These are phyloP conservation scores for Psilopsiagon aurifrons DNA, from an alignment of 2,113 vertebrate genomes.

Conservation along the genomic window DNA sequence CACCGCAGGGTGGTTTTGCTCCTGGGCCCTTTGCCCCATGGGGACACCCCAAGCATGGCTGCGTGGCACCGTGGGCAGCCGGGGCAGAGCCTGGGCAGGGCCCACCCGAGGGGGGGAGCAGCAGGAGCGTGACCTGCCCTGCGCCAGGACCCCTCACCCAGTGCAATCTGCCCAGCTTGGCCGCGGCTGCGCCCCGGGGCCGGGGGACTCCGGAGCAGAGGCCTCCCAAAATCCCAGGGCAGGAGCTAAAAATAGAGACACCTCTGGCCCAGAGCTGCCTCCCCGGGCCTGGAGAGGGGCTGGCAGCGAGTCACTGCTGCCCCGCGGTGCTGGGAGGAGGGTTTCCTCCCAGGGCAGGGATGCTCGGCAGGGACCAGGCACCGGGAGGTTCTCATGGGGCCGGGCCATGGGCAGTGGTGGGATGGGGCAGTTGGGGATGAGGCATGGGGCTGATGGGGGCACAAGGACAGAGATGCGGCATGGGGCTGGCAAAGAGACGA, in stretches of 20 bases:
- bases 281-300: background rate
- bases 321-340: background rate
- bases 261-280: conserved; percentile 61
- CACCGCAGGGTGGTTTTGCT: accelerated
- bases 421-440: background rate
- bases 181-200: background rate
- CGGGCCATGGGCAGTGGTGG: accelerated
- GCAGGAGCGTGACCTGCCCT: background rate
- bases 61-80: background rate
- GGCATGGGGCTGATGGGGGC: too few relatives aligned
- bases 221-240: conserved; percentile 52
- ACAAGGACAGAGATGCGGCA: background rate
- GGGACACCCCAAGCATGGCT: background rate
- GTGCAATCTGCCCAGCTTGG: conserved; percentile 60
- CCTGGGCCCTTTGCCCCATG: accelerated
- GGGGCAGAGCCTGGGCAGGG: conserved; percentile 19
- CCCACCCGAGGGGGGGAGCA: background rate
- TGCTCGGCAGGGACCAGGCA: background rate
- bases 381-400: background rate
- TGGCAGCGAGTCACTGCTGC: background rate
- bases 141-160: conserved; percentile 64
- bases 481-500: background rate
- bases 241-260: conserved; percentile 56
- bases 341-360: background rate
- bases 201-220: conserved; percentile 56